Base-by-base conservation (phyloP, 2,113 vertebrate species). In the Stigmatopora nigra region DNA sequence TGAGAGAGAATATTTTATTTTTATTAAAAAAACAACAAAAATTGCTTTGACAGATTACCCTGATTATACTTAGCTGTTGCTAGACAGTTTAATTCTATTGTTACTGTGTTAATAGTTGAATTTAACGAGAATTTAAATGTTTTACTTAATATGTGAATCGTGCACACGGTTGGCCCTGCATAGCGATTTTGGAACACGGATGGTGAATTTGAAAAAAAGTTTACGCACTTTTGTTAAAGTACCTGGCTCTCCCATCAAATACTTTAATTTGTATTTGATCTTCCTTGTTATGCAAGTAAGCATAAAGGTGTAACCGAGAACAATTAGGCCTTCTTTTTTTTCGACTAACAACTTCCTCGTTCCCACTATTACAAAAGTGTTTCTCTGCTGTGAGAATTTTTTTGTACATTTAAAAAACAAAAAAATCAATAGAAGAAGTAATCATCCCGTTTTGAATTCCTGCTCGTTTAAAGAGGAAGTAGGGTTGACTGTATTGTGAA, bases 401-500 rank as follows among this genome's bases (percentile, higher is more conserved):
- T 19, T 36, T 15, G 17, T 0, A 5, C 4, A 11, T 8, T 15
- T 16, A 12, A 31, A 41, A 22, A 35, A 22, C 16, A 31, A 6
- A 55, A 64, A 45, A 64, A 45, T 13, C 6, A 0, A 7, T 31
- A 31, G 25, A 1, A 45, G 38, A 61, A 15, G 48, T 11, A 7
- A 60, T 20, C 1, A 47, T 63, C 12, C 14, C 20, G 45, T 71
- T 79, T 70, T 76, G 63, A 76, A 68, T 78, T 82, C 75, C 64
- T 61, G 51, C 56, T 63, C 48, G 14, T 63, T 56, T 64, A 51
- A 79, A 72, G 69, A 79, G 82, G 84, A 86, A 84, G 78, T 71
- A 62, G 36, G 14, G 14, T 10, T 53, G 1, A 12, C 51, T 41
- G 6, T 41, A 41, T 41, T 69, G 35, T 35, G 47, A 80, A 74